Base-by-base conservation (phyloP, 2,797 vertebrate species). In the Mionectes olivaceus region DNA sequence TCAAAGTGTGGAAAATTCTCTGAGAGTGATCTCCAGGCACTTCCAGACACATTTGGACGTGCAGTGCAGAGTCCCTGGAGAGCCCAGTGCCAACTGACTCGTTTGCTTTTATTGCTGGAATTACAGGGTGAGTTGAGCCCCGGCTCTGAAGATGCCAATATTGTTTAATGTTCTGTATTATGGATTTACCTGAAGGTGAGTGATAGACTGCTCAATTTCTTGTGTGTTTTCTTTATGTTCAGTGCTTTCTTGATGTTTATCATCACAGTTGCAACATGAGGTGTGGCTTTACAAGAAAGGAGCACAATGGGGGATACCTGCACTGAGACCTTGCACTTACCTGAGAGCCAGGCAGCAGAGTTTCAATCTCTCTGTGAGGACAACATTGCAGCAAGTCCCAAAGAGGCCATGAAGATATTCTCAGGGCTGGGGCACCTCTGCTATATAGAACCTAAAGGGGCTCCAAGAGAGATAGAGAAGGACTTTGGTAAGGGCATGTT, bases 91-190 rank as follows among this genome's bases (percentile, higher is more conserved):
- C 85, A 79, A 79, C 41, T 47, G 59, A 30, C 37, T 28, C 17
- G 22, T 74, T 87, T 49, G 7, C 37, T 84, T 89, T 80, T 80
- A 89, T 46, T 39, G 3, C 86, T 89, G 83, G 64, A 83, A 71
- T 85, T 57, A 84, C 41, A 73, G 56, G 44, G n/a, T 28, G 59
- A 59, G 75, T 53, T 90, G 71, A 83, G 56, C 77, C 83, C 76
- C 43, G 63, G 7, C 44, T 91, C 65, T 75, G 84, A 79, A 69
- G 53, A 57, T 68, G 87, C 55, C 79, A 81, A 28, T 71, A 91
- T 67, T 89, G 79, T 68, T 94, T 93, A 89, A 71, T 90, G 90
- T 90, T 91, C 84, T 92, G 53, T 89, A 24, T 91, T 78, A 90
- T 44, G 47, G 91, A 94, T 91, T 92, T 78, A 92, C 30, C 69